Evolutionary conservation across 2,888 invertebrate genomes (phyloP), one percentile per base, ranked within the genome.

Genomic region (Heliconius erato): DNA sequence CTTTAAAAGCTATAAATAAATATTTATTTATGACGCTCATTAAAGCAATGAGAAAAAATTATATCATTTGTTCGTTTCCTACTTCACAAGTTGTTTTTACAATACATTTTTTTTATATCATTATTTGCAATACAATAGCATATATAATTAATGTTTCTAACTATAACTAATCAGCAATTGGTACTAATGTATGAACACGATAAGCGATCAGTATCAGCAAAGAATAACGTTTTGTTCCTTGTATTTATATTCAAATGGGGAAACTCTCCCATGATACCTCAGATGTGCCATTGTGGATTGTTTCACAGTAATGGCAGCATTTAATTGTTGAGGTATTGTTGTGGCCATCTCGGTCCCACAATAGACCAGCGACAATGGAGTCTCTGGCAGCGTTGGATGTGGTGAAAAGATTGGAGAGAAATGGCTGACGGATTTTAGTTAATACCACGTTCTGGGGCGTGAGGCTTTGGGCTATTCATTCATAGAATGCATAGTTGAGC

Each of bases 251-350:
- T 88, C 85, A 84, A 84, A 84, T 80, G 86, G 83, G 85, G 92
- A 92, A 92, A 93, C 91, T 88, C 91, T 92, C 93, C 90, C 94
- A 92, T 92, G 90, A 92, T 92, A 91, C 91, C 92, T 94, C 94
- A 93, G 94, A 94, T 94, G 93, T 93, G 92, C 92, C 88, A 93
- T 94, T 95, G 95, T 94, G 92, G 87, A 94, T 94, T 94, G 94
- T 94, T 93, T 84, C 86, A 86, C 88, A 89, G 90, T 91, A 91
- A 92, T 92, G 89, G 91, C 89, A 89, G 89, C 91, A 89, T 91
- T 93, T 94, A 94, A 95, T 94, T 93, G 94, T 91, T 89, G 88
- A 89, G 91, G 89, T 90, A 92, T 92, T 92, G 93, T 94, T 93
- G 93, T 92, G 91, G 89, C 89, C 88, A 89, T 87, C 91, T 85